Evolutionary conservation across 35 echinoderm and acorn worm species (phyloP), one percentile per base, ranked within the genome.

Genomic region (Apostichopus japonicus): DNA sequence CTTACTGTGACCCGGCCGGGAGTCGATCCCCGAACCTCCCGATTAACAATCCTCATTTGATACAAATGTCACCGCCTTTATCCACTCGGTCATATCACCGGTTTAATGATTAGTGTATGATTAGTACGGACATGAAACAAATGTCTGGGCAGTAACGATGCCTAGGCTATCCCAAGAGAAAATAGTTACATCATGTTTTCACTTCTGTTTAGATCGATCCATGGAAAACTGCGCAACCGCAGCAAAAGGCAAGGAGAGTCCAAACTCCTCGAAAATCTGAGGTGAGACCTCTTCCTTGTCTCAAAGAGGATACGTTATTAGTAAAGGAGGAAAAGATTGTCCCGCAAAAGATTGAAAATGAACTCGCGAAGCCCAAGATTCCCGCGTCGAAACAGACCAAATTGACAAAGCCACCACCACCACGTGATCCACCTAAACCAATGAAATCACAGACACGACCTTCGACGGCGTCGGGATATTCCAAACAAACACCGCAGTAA

Each of bases 401-500:
- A n/a, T 11, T 83, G 44, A 14, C 16, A 17, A 55, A 83, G 79
- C 19, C 79, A 83, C 33, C 33, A 83, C 33, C 33, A 44, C 33
- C 33, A 44, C 77, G 8, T 13, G 77, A 78, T 6, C 77, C 77
- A 4, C 5, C 77, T 78, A 78, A 78, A 78, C 77, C 77, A 78
- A 78, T 78, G 23, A 23, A 22, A 10, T 78, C 19, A 78, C 13
- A 78, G 51, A 24, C 77, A 44, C 33, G 33, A 44, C 33, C 33
- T 44, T 44, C 33, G 33, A 44, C 33, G 2, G 33, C 79, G 27
- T 16, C 44, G 16, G 33, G 54, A 13, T 83, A 83, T 83, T 83
- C 44, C 10, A 83, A 83, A 17, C 33, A 83, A 55, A 83, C 79
- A 14, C 79, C 79, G 4, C 44, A 83, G 79, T 83, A 83, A 83